These are phyloP conservation scores for Drosophila nr. medialis DNA, from an alignment of 2,888 invertebrate genomes.

Conservation along the genomic window DNA sequence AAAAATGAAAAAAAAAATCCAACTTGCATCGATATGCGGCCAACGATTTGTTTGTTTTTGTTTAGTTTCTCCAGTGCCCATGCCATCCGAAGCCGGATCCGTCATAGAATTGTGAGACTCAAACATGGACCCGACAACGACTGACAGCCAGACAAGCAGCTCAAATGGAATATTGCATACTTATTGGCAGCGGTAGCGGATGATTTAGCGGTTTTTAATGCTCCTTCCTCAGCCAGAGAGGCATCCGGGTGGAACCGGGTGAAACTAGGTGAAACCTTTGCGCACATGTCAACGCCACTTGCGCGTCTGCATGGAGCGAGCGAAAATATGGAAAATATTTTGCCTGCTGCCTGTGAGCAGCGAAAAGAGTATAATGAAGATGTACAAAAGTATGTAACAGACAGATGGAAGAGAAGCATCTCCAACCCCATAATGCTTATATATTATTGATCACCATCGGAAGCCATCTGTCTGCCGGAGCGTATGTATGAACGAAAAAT, in stretches of 20 bases:
- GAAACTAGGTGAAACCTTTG: conserved; percentile 34
- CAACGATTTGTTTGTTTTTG: conserved; percentile 69
- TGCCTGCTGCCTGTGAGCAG: conserved; percentile 8
- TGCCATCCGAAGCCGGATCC: conserved; percentile 22
- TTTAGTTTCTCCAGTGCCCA: conserved; percentile 48
- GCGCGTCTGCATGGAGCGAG: conserved; percentile 43
- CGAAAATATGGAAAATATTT: conserved; percentile 43
- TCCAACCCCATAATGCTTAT: neutral
- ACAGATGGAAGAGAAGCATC: neutral
- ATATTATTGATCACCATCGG: neutral
- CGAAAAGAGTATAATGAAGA: neutral
- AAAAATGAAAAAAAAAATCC: conserved; percentile 30
- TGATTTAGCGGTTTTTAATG: conserved; percentile 80
- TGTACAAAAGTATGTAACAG: neutral
- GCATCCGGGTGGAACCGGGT: conserved; percentile 25
- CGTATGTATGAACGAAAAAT: too few relatives aligned
- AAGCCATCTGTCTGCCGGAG: neutral
- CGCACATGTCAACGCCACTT: conserved; percentile 73
- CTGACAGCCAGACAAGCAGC: conserved; percentile 67
- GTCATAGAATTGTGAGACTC: conserved; percentile 15
- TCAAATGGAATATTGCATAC: conserved; percentile 73
- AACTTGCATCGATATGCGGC: conserved; percentile 76
- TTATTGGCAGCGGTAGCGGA: conserved; percentile 76
- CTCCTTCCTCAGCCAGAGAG: conserved; percentile 34
- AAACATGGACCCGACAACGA: conserved; percentile 31